These are phyloP conservation scores for Lutjanus argentimaculatus DNA, from an alignment of 2,797 vertebrate species.

Conservation along the genomic window DNA sequence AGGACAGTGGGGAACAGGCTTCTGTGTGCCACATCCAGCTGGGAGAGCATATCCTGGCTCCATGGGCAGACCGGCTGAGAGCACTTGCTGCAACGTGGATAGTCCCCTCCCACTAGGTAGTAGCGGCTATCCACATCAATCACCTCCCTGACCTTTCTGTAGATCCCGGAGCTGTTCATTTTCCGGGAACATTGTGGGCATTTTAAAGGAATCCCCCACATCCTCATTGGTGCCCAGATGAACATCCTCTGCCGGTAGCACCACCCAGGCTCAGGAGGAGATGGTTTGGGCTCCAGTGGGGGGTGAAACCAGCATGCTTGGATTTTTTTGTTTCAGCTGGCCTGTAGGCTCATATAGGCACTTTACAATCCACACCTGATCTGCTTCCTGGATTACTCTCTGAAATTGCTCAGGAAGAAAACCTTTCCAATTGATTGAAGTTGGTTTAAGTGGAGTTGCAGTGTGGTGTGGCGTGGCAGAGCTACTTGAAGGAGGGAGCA, in stretches of 20 bases:
- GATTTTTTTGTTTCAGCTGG: neutral
- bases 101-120: conserved; percentile 31
- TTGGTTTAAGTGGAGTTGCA: neutral
- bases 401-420: neutral
- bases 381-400: neutral
- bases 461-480: conserved; percentile 15
- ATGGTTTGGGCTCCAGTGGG: conserved; percentile 4
- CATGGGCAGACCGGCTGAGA: conserved; percentile 25
- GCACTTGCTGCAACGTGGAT: conserved; percentile 29
- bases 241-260: conserved; percentile 29
- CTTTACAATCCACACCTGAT: neutral
- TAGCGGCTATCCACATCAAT: conserved; percentile 11
- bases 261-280: neutral
- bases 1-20: conserved; percentile 10
- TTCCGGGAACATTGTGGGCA: neutral
- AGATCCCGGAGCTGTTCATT: neutral
- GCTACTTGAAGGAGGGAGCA: neutral
- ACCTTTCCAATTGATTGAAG: conserved; percentile 8
- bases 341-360: neutral
- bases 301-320: conserved; percentile 3
- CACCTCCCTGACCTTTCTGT: neutral
- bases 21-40: neutral
- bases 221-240: conserved; percentile 39
- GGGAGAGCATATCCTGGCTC: conserved; percentile 8
- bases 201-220: conserved; percentile 27